Percentiles rank a stretch among this genome's conserved stretches.
These are phyloP conservation scores for Amblyopsis rosae DNA, from an alignment of 2,113 vertebrate genomes.

Conservation along the genomic window DNA sequence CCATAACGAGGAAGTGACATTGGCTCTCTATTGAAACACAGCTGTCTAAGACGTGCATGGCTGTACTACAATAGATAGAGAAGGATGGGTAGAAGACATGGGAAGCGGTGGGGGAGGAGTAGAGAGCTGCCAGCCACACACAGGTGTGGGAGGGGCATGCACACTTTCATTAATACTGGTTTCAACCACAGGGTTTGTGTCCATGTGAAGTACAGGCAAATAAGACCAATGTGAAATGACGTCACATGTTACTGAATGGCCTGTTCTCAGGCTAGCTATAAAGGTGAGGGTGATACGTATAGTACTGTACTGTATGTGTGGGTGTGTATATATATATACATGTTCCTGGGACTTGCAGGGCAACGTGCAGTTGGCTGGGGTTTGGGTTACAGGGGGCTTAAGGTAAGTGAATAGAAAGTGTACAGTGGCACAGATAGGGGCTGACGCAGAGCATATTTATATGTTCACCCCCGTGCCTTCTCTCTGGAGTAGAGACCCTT, in stretches of 20 bases:
- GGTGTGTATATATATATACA: not conserved
- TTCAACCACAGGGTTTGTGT: too few relatives aligned
- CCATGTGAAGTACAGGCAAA: too few relatives aligned
- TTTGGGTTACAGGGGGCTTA: constrained; percentile 58
- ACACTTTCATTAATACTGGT: too few relatives aligned
- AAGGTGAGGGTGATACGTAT: constrained; percentile 39
- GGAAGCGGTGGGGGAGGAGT: too few relatives aligned
- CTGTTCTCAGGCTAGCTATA: constrained; percentile 32
- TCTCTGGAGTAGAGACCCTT: constrained; percentile 27
- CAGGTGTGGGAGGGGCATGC: too few relatives aligned
- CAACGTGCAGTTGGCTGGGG: constrained; percentile 34
- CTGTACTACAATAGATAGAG: too few relatives aligned
- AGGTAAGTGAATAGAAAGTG: constrained; percentile 70
- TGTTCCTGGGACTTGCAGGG: constrained; percentile 30
- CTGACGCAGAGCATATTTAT: constrained; percentile 70
- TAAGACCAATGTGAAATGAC: too few relatives aligned
- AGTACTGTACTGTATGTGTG: not conserved
- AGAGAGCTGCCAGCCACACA: too few relatives aligned
- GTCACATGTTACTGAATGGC: constrained; percentile 5
- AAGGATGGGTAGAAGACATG: too few relatives aligned
- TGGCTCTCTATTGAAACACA: too few relatives aligned
- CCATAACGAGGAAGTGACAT: too few relatives aligned
- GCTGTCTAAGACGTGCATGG: too few relatives aligned
- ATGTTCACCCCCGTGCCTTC: constrained; percentile 78
- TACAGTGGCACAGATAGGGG: constrained; percentile 53